Conservation (phyloP, 2,888 invertebrate genomes). For the Serripes groenlandicus region DNA sequence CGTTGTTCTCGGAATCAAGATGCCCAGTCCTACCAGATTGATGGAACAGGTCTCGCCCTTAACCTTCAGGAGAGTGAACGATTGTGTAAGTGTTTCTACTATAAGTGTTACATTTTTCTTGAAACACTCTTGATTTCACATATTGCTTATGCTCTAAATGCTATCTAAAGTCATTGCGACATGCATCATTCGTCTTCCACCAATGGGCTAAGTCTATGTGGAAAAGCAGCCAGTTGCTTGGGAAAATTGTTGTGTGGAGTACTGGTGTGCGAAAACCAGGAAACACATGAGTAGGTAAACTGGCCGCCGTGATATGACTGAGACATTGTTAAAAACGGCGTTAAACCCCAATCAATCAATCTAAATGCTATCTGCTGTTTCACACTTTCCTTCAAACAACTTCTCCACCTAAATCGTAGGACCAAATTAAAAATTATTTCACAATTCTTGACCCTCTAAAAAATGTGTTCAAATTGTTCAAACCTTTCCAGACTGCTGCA, state of each 20-base stretch:
- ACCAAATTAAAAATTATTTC: too few species aligned
- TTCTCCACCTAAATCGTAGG: too few species aligned
- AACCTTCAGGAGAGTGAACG: constrained; percentile 97
- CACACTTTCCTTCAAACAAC: too few species aligned
- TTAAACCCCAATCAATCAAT: neutral
- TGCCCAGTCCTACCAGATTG: constrained; percentile 94
- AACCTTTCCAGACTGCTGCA: too few species aligned
- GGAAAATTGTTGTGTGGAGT: neutral
- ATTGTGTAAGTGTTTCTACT: constrained; percentile 94
- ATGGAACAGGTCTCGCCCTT: constrained; percentile 94
- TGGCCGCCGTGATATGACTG: neutral
- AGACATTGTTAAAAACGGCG: neutral
- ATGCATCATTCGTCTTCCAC: neutral
- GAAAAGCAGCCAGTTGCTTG: neutral
- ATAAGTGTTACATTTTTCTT: too few species aligned
- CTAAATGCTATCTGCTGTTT: too few species aligned
- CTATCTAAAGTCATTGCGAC: neutral
- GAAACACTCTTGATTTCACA: too few species aligned
- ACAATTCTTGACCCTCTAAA: too few species aligned
- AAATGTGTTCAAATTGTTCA: too few species aligned
- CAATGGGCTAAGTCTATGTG: neutral
- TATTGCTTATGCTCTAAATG: neutral
- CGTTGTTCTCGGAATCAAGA: constrained; percentile 96
- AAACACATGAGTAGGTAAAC: neutral
- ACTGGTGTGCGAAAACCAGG: neutral